Base-by-base conservation (phyloP, 2,888 invertebrate species). In the Hanleya hanleyi region DNA sequence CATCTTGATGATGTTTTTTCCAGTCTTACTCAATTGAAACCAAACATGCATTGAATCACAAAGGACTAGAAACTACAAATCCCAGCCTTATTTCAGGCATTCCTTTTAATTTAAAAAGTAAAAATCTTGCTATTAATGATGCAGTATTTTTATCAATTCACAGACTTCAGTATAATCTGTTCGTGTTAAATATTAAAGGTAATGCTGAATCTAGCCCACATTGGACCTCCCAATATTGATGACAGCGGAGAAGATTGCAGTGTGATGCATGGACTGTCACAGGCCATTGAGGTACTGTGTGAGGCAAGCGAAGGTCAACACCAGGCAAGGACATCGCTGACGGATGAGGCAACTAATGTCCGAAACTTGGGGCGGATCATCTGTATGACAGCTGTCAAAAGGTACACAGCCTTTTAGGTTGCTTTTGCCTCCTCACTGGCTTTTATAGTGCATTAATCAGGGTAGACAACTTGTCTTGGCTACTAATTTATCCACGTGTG, bases 341-440 rank as follows among this genome's bases (percentile, higher is more conserved):
- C 90, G 9, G 92, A 92, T 67, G 92, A 90, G 80, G 92, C 70
- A 2, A 62, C 62, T 26, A 71, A 91, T 22, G 86, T 93, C 12
- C 83, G 92, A 70, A 93, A 92, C 89, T 93, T 94, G 74, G 96
- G 97, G 15, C 93, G 97, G 76, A 95, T 98, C 22, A 95, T 98
- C 84, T 97, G 97, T 86, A 94, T 98, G 41, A 97, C 97, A 6
- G 95, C 96, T 80, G 95, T 96, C 0, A 93, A 96, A 80, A 90
- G 86, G 91, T 90, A 74, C 33, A 57, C n/a, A n/a, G n/a, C n/a
- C n/a, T n/a, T n/a, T n/a, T n/a, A n/a, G n/a, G n/a, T 61, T 62
- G 35, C 29, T 29, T 6, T 64, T 64, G 29, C n/a, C 35, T 64
- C 26, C 26, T 12, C 15, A 57, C 61, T 57, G 12, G n/a, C 12